Conservation (phyloP, 2,888 invertebrate species). For the Palloptera scutellata region DNA sequence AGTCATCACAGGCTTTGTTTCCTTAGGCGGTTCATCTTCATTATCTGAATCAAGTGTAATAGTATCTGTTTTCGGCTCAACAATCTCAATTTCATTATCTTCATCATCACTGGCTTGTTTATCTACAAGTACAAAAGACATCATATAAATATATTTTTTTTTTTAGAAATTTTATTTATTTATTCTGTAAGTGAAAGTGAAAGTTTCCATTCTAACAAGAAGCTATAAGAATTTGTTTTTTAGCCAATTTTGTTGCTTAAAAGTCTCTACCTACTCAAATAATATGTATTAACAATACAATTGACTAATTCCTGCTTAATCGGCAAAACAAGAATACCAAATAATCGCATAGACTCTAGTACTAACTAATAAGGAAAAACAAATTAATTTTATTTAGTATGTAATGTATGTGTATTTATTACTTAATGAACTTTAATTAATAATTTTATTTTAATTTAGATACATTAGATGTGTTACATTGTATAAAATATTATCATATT, state of each 20-base stretch:
- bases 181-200: background rate
- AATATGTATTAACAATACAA: too few species aligned
- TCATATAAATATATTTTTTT: background rate
- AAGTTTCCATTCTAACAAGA: background rate
- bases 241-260: too few species aligned
- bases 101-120: conserved; percentile 63
- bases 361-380: too few species aligned
- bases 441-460: background rate
- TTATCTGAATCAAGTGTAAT: conserved; percentile 63
- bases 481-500: too few species aligned
- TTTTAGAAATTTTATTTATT: background rate
- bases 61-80: conserved; percentile 62
- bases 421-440: conserved; percentile 6
- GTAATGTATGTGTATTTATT: too few species aligned
- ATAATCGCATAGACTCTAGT: too few species aligned
- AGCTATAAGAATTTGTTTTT: background rate
- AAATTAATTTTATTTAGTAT: too few species aligned
- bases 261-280: too few species aligned
- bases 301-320: too few species aligned
- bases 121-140: conserved; percentile 45
- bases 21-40: conserved; percentile 49
- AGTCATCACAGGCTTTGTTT: too few species aligned
- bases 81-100: conserved; percentile 63
- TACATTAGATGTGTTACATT: background rate
- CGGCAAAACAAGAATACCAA: too few species aligned